phyloP scores from a whole-genome alignment of 2,888 invertebrate genomes.

The Cerastis leucographa region DNA sequence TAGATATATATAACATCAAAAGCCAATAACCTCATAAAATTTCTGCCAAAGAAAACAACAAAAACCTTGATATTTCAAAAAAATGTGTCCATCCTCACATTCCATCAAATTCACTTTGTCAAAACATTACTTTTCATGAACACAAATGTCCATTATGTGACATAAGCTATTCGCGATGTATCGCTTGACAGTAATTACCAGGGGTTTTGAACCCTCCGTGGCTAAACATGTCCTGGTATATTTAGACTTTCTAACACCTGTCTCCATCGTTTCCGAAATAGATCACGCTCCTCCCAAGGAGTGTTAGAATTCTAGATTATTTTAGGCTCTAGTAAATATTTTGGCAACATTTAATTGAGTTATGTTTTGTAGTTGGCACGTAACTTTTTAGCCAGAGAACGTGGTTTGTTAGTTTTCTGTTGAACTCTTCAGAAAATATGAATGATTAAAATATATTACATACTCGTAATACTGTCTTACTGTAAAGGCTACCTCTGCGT shows the following conservation, averaged over 20 bases:
- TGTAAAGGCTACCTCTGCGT: not conserved
- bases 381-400: not conserved
- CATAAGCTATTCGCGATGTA: slow-evolving; percentile 72
- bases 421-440: not conserved
- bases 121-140: slow-evolving; percentile 32
- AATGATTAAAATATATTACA: not conserved
- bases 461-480: not conserved
- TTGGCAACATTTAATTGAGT: not conserved
- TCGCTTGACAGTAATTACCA: slow-evolving; percentile 63
- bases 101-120: slow-evolving; percentile 1
- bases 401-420: not conserved
- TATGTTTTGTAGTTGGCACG: not conserved
- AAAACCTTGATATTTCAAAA: slow-evolving; percentile 19
- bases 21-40: not conserved
- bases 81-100: slow-evolving; percentile 10
- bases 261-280: slow-evolving; percentile 58
- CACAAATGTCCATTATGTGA: slow-evolving; percentile 63
- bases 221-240: slow-evolving; percentile 59
- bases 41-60: not conserved
- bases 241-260: slow-evolving; percentile 73
- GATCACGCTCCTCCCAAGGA: slow-evolving; percentile 55
- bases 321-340: slow-evolving; percentile 43
- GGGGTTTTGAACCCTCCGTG: slow-evolving; percentile 71
- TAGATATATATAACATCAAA: not conserved
- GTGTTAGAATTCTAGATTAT: slow-evolving; percentile 41